Percentiles rank a stretch among this genome's conserved stretches.
These are phyloP conservation scores for Heterocephalus glaber DNA, from an alignment of 2,113 vertebrate genomes.

Conservation along the genomic window DNA sequence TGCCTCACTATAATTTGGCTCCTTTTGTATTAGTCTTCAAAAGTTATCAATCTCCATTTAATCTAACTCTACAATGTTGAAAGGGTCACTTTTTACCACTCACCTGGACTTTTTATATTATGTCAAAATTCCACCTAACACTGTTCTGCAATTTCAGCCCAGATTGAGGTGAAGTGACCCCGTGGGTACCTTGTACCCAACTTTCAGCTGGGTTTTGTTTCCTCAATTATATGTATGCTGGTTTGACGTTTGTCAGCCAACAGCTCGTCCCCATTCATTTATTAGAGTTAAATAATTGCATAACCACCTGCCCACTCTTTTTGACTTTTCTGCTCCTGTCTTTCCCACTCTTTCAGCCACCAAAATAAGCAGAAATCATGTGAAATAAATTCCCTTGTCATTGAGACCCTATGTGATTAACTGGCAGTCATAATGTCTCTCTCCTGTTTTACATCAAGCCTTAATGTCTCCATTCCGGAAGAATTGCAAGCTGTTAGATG, in stretches of 20 bases:
- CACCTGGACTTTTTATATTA: not conserved
- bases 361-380: not conserved
- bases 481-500: not conserved
- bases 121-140: slow-evolving; percentile 43
- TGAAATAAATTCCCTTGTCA: not conserved
- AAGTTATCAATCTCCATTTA: not conserved
- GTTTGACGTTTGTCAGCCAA: slow-evolving; percentile 1
- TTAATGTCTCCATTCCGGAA: slow-evolving; percentile 1
- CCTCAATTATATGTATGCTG: not conserved
- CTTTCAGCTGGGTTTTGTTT: slow-evolving; percentile 27
- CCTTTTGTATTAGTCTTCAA: not conserved
- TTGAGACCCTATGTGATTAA: slow-evolving; percentile 35
- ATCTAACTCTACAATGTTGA: not conserved
- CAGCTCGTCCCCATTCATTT: not conserved
- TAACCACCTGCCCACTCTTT: not conserved
- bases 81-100: slow-evolving; percentile 15
- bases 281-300: not conserved
- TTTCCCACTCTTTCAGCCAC: not conserved
- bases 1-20: not conserved
- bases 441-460: slow-evolving; percentile 37
- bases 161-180: slow-evolving; percentile 21
- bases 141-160: slow-evolving; percentile 27
- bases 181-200: not conserved
- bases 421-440: not conserved
- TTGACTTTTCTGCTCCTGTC: not conserved